phyloP scores from a whole-genome alignment of 2,888 invertebrate species.

The Tiliacea citrago region DNA sequence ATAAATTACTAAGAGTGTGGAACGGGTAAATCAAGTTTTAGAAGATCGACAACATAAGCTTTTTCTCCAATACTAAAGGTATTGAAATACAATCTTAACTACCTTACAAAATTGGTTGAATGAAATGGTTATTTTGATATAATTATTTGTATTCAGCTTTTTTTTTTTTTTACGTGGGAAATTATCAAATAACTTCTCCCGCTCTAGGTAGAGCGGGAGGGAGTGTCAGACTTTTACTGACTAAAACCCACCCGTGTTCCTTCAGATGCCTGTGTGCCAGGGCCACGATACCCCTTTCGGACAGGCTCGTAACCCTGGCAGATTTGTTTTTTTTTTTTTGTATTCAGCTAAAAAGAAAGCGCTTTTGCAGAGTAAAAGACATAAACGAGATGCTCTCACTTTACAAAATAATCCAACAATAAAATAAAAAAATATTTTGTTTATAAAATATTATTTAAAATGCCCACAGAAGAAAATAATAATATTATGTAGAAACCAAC shows the following conservation, averaged over 20 bases:
- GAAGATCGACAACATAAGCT: no score
- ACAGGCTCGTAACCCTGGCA: no score
- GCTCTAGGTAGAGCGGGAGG: no score
- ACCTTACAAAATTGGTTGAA: not conserved
- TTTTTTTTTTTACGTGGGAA: no score
- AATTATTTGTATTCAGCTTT: not conserved
- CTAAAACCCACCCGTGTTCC: no score
- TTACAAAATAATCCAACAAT: not conserved
- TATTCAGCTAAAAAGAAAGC: not conserved
- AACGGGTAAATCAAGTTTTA: no score
- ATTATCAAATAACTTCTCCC: no score
- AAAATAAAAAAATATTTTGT: not conserved
- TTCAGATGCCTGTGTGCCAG: no score
- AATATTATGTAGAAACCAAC: not conserved
- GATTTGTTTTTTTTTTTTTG: no score
- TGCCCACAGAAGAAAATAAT: not conserved
- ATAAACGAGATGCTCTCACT: constrained; percentile 26
- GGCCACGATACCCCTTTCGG: no score
- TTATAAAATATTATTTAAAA: not conserved
- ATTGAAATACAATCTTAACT: not conserved
- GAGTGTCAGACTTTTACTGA: no score
- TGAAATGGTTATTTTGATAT: not conserved
- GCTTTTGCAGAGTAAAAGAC: constrained; percentile 40
- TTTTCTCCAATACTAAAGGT: not conserved
- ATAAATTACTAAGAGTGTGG: no score